Conservation (phyloP, 2,797 vertebrate genomes). For the Cossypha niveicapilla region DNA sequence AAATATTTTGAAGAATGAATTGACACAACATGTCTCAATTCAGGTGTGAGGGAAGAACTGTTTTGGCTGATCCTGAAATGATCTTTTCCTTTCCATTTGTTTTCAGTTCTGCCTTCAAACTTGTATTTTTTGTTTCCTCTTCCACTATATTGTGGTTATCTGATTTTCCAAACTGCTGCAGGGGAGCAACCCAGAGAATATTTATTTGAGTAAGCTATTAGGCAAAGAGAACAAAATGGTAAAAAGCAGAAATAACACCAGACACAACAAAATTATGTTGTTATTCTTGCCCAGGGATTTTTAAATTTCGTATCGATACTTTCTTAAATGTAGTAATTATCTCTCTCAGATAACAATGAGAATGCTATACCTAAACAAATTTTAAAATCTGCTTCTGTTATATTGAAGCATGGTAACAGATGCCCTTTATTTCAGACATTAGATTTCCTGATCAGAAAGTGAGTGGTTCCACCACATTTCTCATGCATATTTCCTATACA, state of each 20-base stretch:
- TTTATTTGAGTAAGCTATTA: not conserved
- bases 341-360: fast-evolving
- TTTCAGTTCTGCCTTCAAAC: not conserved
- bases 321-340: not conserved
- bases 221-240: not conserved
- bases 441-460: not conserved
- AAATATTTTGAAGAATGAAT: not conserved
- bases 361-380: not conserved
- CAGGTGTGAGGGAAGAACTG: not conserved
- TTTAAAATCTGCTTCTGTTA: not conserved
- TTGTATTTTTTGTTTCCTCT: not conserved
- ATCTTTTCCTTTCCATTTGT: not conserved
- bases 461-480: not conserved
- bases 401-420: not conserved
- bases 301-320: not conserved
- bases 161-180: not conserved
- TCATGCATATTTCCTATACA: not conserved
- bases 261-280: not conserved
- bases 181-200: not conserved
- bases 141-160: not conserved
- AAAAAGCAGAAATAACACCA: not conserved
- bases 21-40: not conserved
- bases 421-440: not conserved
- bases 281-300: not conserved
- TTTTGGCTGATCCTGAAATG: not conserved